Evolutionary conservation across 2,113 vertebrate species (phyloP).

Genomic region (Rhynchomys soricoides): DNA sequence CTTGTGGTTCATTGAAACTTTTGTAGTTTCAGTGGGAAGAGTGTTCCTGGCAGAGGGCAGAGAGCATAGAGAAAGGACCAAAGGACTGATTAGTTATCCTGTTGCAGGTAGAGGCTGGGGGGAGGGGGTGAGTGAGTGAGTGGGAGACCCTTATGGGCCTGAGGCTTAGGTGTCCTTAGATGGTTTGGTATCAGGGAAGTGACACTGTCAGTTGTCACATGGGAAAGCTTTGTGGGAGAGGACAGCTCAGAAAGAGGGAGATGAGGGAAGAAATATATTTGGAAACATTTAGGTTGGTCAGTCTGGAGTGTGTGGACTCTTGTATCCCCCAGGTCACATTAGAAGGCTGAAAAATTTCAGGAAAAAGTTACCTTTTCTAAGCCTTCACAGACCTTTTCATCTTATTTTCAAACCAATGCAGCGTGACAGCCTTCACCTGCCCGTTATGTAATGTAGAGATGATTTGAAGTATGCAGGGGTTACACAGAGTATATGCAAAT

Average conservation of each 20-base stretch:
- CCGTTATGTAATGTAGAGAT: background rate
- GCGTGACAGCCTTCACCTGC: background rate
- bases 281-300: background rate
- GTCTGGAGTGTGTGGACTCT: background rate
- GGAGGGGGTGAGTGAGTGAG: background rate
- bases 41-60: background rate
- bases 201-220: background rate
- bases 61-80: fast-evolving
- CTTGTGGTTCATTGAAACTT: background rate
- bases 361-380: background rate
- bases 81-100: background rate
- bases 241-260: background rate
- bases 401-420: background rate
- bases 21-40: background rate
- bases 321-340: background rate
- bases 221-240: background rate
- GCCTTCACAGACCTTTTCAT: background rate
- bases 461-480: too few relatives aligned
- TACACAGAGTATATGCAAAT: background rate
- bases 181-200: background rate
- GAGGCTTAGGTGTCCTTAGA: background rate
- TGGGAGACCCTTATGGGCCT: background rate
- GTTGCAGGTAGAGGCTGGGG: background rate
- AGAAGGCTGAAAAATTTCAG: background rate
- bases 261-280: background rate